Conservation (phyloP, 1,140 invertebrate genomes). For the Drosophila erecta region DNA sequence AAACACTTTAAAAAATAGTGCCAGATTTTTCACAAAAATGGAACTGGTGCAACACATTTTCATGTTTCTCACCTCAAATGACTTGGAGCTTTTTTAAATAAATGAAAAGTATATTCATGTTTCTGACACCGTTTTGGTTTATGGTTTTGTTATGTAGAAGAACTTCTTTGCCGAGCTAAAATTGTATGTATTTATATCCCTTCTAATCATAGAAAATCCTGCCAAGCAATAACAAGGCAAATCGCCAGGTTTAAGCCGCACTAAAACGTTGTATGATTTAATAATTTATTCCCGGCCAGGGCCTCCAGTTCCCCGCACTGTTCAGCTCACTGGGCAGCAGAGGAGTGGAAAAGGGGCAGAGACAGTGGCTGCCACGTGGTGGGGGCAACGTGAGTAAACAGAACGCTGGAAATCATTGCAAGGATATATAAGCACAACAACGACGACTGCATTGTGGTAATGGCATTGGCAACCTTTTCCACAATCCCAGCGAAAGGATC, state of each 20-base stretch:
- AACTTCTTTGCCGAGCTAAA: no score
- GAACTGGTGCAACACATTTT: no score
- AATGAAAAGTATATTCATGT: not conserved
- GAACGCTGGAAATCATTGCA: constrained; percentile 44
- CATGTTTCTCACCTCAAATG: no score
- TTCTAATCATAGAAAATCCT: no score
- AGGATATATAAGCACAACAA: constrained; percentile 51
- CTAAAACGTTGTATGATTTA: constrained; percentile 47
- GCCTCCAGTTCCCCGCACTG: constrained; percentile 19
- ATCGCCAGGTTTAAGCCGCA: constrained; percentile 18
- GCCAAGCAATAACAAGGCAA: constrained; percentile 1
- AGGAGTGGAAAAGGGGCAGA: not conserved
- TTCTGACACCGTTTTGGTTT: no score
- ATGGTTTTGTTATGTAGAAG: no score
- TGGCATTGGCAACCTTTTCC: constrained; percentile 46
- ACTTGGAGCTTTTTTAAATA: no score
- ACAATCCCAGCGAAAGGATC: constrained; percentile 15
- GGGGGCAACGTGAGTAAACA: constrained; percentile 38
- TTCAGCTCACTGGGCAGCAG: constrained; percentile 40
- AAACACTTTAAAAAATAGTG: constrained; percentile 2
- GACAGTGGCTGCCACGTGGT: not conserved
- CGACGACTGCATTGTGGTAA: constrained; percentile 53
- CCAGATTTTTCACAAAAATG: not conserved
- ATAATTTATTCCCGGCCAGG: constrained; percentile 53
- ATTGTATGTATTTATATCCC: no score